Conservation (phyloP, 2,888 invertebrate species). For the Epistrophella euchroma region DNA sequence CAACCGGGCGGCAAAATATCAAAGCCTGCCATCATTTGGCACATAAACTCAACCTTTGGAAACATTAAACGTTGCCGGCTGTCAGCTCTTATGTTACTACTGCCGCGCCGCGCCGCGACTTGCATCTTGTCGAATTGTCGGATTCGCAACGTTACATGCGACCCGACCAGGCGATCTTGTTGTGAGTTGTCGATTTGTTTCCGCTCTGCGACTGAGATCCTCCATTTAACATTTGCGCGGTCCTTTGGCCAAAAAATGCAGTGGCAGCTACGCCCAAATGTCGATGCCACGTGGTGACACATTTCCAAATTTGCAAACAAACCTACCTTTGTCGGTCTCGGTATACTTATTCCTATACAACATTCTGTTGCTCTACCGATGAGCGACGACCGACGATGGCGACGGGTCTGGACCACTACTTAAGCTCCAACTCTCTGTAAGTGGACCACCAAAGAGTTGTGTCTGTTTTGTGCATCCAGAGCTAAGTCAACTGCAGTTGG, state of each 20-base stretch:
- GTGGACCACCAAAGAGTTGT: conserved; percentile 65
- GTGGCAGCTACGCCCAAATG: conserved; percentile 69
- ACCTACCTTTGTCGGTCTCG: conserved; percentile 67
- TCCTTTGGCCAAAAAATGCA: conserved; percentile 50
- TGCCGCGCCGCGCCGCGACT: conserved; percentile 58
- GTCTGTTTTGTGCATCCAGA: conserved; percentile 38
- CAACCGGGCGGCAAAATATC: conserved; percentile 64
- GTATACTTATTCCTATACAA: neutral
- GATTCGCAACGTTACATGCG: conserved; percentile 39
- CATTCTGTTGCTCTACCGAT: neutral
- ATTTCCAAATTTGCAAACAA: conserved; percentile 74
- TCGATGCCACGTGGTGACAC: conserved; percentile 74
- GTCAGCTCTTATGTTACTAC: conserved; percentile 78
- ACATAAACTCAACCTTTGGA: conserved; percentile 78
- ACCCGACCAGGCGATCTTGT: conserved; percentile 66
- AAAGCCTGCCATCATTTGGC: conserved; percentile 79
- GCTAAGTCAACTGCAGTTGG: conserved; percentile 41
- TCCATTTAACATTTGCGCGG: conserved; percentile 49
- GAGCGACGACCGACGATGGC: too few species aligned
- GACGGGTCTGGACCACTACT: conserved; percentile 31
- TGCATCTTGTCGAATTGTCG: conserved; percentile 56
- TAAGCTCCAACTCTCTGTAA: conserved; percentile 30
- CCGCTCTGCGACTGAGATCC: conserved; percentile 73
- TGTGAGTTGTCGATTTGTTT: conserved; percentile 78
- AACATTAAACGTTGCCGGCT: conserved; percentile 83